Conservation (phyloP, 2,113 vertebrate genomes). For the Prunella fulvescens region DNA sequence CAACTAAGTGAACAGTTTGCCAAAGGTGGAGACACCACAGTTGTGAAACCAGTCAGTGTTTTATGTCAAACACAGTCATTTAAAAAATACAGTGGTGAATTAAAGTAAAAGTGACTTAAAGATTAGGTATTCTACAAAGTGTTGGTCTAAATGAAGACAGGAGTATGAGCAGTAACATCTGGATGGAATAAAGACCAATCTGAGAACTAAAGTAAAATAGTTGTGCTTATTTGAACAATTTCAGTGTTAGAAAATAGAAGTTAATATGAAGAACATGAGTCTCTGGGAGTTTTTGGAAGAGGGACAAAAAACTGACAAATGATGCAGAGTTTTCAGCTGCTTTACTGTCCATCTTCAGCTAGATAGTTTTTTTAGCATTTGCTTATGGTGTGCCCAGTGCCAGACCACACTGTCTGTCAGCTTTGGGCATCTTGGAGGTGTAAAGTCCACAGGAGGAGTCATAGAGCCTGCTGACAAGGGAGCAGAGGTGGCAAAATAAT, state of each 20-base stretch:
- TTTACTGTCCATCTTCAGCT: neutral
- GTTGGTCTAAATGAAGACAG: constrained; percentile 34
- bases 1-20: constrained; percentile 15
- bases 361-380: neutral
- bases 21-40: constrained; percentile 42
- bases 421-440: neutral
- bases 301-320: neutral
- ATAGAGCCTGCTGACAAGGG: neutral
- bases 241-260: neutral
- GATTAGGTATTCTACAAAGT: constrained; percentile 8
- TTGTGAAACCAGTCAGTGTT: constrained; percentile 56
- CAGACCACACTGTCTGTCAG: neutral
- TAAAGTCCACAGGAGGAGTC: neutral
- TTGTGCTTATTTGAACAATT: constrained; percentile 25
- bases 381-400: neutral
- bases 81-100: constrained; percentile 19
- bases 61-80: constrained; percentile 54
- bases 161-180: constrained; percentile 47
- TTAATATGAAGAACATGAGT: neutral
- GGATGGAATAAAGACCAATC: constrained; percentile 45
- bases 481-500: neutral
- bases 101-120: constrained; percentile 40
- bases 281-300: neutral
- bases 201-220: constrained; percentile 49
- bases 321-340: neutral